Conservation (phyloP, 2,888 invertebrate genomes). For the Steinernema carpocapsae region DNA sequence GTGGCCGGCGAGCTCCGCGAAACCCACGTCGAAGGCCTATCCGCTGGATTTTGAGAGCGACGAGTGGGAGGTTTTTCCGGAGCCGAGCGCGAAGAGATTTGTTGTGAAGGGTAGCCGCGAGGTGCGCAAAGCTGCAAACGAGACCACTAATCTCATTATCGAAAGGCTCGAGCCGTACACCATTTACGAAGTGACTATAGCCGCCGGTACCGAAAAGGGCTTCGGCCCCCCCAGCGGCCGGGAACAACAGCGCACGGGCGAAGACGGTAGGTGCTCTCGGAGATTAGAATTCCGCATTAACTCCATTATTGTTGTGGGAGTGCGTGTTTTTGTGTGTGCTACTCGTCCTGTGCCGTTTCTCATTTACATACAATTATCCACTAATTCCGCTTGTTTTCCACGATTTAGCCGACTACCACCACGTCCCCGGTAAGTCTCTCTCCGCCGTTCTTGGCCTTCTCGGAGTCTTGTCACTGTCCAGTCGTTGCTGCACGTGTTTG, state of each 20-base stretch:
- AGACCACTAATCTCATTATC: constrained; percentile 44
- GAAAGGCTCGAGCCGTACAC: constrained; percentile 72
- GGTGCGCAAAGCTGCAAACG: constrained; percentile 37
- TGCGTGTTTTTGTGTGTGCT: constrained; percentile 40
- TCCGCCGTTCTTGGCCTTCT: neutral
- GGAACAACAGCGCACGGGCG: constrained; percentile 89
- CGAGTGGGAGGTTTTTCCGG: constrained; percentile 38
- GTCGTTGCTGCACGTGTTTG: neutral
- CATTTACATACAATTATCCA: constrained; percentile 19
- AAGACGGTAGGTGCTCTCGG: constrained; percentile 87
- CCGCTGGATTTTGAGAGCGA: constrained; percentile 72
- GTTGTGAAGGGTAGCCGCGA: constrained; percentile 26
- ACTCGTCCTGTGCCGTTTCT: constrained; percentile 41
- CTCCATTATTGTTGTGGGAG: constrained; percentile 16
- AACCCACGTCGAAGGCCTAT: constrained; percentile 80
- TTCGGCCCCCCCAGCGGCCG: constrained; percentile 92
- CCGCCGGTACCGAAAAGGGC: constrained; percentile 86
- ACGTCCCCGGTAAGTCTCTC: constrained; percentile 22
- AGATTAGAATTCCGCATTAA: neutral
- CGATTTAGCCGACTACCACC: constrained; percentile 31
- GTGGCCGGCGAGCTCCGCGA: constrained; percentile 22
- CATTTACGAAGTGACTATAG: constrained; percentile 92
- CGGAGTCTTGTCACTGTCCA: neutral
- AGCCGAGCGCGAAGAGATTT: constrained; percentile 33
- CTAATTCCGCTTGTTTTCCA: constrained; percentile 24